Evolutionary conservation across 1,140 invertebrate genomes (phyloP).

Genomic region (Atopsyche davidsoni): DNA sequence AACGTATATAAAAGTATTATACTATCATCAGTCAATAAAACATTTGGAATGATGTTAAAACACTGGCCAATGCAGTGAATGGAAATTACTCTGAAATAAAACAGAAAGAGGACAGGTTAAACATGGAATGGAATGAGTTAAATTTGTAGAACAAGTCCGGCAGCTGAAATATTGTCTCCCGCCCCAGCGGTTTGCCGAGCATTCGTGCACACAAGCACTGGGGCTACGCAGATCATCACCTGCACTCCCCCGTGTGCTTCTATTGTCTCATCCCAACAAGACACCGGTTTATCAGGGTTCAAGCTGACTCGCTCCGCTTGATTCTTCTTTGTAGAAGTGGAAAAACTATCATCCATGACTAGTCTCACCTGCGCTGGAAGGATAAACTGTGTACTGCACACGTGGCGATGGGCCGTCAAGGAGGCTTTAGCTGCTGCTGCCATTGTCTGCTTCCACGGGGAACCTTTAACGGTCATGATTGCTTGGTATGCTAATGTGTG

Average conservation of each 20-base stretch:
- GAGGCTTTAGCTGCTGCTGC: slow-evolving; percentile 80
- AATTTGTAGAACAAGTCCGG: slow-evolving; percentile 73
- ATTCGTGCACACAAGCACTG: slow-evolving; percentile 78
- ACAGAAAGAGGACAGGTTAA: background rate
- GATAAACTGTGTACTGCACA: slow-evolving; percentile 71
- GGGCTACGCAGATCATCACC: slow-evolving; percentile 74
- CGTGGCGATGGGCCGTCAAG: slow-evolving; percentile 76
- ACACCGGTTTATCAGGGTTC: slow-evolving; percentile 66
- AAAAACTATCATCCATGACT: slow-evolving; percentile 81
- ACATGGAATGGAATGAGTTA: slow-evolving; percentile 31
- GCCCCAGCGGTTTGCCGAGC: slow-evolving; percentile 79
- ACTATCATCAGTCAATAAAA: too few species aligned
- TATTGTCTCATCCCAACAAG: slow-evolving; percentile 72
- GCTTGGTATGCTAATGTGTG: slow-evolving; percentile 85
- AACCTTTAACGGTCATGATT: slow-evolving; percentile 64
- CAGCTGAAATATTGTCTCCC: slow-evolving; percentile 84
- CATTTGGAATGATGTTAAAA: too few species aligned
- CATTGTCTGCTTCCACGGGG: slow-evolving; percentile 69
- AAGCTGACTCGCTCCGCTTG: slow-evolving; percentile 53
- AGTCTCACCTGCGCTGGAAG: slow-evolving; percentile 63
- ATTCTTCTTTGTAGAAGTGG: slow-evolving; percentile 56
- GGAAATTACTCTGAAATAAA: too few species aligned
- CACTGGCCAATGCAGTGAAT: too few species aligned
- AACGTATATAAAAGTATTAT: too few species aligned
- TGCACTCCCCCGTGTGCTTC: slow-evolving; percentile 38